phyloP scores from a whole-genome alignment of 2,797 vertebrate species.

The Bovichtus diacanthus region DNA sequence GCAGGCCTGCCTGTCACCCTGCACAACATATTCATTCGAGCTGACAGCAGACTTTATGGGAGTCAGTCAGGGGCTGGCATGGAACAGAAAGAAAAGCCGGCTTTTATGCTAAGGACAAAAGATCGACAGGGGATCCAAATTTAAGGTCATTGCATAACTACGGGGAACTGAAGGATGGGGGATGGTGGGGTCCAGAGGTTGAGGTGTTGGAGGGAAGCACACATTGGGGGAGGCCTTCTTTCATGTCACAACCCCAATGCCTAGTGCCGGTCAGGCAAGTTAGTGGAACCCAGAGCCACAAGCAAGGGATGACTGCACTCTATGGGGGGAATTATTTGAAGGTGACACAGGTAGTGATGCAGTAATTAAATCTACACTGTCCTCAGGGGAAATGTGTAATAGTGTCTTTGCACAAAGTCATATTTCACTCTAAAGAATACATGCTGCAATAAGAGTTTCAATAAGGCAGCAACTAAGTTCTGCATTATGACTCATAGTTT shows the following conservation, averaged over 20 bases:
- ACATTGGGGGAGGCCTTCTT: not conserved
- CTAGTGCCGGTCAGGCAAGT: not conserved
- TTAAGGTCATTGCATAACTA: slow-evolving; percentile 82
- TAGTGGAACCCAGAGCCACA: slow-evolving; percentile 1
- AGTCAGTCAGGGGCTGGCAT: slow-evolving; percentile 68
- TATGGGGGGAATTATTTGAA: slow-evolving; percentile 31
- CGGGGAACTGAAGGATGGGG: slow-evolving; percentile 47
- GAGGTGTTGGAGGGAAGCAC: slow-evolving; percentile 50
- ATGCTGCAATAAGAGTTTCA: slow-evolving; percentile 5
- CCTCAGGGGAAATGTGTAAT: slow-evolving; percentile 21
- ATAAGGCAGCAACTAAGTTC: slow-evolving; percentile 5
- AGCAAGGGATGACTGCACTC: not conserved
- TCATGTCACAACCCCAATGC: not conserved
- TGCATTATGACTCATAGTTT: slow-evolving; percentile 20
- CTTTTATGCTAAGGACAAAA: slow-evolving; percentile 79
- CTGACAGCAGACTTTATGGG: slow-evolving; percentile 77
- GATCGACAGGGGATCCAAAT: slow-evolving; percentile 80
- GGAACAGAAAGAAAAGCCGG: slow-evolving; percentile 65
- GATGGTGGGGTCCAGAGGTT: slow-evolving; percentile 45
- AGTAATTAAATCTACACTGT: slow-evolving; percentile 24
- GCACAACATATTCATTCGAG: slow-evolving; percentile 76
- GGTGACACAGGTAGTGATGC: slow-evolving; percentile 44
- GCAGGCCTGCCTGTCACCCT: slow-evolving; percentile 59
- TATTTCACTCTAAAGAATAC: slow-evolving; percentile 19
- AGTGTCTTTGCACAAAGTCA: slow-evolving; percentile 36